A percentile compares a stretch with the other conserved stretches of the same genome.
Evolutionary conservation across 2,797 vertebrate species (phyloP).

Genomic region (Spinus pinus): DNA sequence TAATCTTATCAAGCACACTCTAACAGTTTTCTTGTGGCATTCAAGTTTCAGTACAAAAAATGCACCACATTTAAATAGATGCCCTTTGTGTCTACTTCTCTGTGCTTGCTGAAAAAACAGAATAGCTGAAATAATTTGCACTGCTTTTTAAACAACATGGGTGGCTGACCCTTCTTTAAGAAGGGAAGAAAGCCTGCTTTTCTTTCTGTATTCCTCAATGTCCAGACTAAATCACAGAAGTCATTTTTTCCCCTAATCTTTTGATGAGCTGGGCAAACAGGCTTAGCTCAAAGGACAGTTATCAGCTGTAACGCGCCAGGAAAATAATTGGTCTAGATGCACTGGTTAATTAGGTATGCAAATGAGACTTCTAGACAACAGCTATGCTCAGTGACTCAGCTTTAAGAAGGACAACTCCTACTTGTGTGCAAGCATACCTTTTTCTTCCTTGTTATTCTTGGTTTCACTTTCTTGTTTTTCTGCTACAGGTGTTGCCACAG

Average conservation of each 20-base stretch:
- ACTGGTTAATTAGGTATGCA: not conserved
- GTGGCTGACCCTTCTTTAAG: not conserved
- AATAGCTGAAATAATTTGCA: not conserved
- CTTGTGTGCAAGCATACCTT: constrained; percentile 11
- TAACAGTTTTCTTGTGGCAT: not conserved
- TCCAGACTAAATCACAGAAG: not conserved
- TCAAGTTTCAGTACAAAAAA: not conserved
- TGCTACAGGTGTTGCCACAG: constrained; percentile 25
- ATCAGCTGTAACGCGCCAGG: not conserved
- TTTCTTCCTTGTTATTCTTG: constrained; percentile 68
- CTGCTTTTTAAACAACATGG: not conserved
- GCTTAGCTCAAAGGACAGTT: not conserved
- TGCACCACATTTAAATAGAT: not conserved
- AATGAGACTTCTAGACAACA: not conserved
- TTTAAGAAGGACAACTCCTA: not conserved
- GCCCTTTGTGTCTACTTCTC: not conserved
- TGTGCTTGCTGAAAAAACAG: not conserved
- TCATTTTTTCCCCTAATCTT: not conserved
- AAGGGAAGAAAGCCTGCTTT: not conserved
- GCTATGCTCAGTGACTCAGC: not conserved
- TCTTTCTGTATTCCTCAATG: not conserved
- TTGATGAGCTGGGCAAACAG: not conserved
- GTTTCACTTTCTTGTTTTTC: constrained; percentile 73
- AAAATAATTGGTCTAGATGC: not conserved
- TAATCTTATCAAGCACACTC: not conserved